Conservation (phyloP, 2,888 invertebrate genomes). For the Scelioninae gen. 1 region DNA sequence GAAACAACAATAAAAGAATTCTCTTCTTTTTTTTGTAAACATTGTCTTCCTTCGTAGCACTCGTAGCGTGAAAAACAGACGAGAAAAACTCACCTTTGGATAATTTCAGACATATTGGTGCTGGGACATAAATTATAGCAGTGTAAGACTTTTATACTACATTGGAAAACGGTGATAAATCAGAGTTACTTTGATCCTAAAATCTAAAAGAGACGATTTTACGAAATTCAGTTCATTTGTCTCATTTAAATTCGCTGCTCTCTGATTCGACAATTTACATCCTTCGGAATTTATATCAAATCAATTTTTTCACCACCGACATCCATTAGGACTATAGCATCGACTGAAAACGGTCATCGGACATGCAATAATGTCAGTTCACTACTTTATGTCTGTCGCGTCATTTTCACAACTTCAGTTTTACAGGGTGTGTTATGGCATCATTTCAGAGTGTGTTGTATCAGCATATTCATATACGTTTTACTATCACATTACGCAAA, state of each 20-base stretch:
- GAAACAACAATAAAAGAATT: not conserved
- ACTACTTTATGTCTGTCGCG: conserved; percentile 10
- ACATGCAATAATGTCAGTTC: conserved; percentile 28
- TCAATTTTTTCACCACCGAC: conserved; percentile 13
- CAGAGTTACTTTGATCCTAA: conserved; percentile 16
- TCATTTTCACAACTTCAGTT: conserved; percentile 14
- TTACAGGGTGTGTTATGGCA: not conserved
- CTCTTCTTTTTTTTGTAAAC: too few species aligned
- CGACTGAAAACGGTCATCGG: conserved; percentile 14
- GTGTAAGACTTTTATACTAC: conserved; percentile 16
- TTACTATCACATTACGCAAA: too few species aligned
- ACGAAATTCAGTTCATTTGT: conserved; percentile 14
- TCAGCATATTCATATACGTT: too few species aligned
- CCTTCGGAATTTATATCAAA: conserved; percentile 11
- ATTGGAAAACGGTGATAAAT: conserved; percentile 28
- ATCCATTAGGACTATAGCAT: not conserved
- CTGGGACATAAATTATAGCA: conserved; percentile 8
- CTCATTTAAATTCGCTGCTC: conserved; percentile 13
- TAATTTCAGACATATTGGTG: conserved; percentile 12
- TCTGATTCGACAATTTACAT: conserved; percentile 15
- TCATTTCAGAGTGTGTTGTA: not conserved
- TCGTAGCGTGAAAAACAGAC: too few species aligned
- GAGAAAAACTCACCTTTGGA: too few species aligned
- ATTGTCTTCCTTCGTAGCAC: too few species aligned
- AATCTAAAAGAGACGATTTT: not conserved